Base-by-base conservation (phyloP, 2,888 invertebrate genomes). In the Venustoraphidia nigricollis region DNA sequence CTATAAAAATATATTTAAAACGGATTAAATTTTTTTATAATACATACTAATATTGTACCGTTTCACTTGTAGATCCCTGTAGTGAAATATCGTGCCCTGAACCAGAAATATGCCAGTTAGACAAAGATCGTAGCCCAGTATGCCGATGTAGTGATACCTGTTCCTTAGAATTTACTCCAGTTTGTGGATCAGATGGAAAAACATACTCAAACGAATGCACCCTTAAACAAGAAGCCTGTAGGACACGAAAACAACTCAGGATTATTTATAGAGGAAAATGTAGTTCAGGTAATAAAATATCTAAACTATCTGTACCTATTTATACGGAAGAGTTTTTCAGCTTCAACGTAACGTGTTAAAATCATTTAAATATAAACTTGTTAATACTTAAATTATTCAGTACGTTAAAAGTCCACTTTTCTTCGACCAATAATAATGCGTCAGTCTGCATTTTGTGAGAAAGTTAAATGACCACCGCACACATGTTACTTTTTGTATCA, bases 131-230 rank as follows among this genome's bases (percentile, higher is more conserved):
- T 42, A 76, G 80, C 54, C 86, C 91, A 1, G 74, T 76, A 40
- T 92, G 91, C 64, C 76, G 78, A 51, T 92, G 92, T 64, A 83
- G 84, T 49, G 83, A 84, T 55, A 73, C 78, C 44, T 84, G 87
- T 59, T 82, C 85, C 46, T 74, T 89, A 56, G 75, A 83, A 57
- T 81, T 83, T 57, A 72, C 79, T 41, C 77, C 84, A 9, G 76
- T 86, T 46, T 86, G 86, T 61, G 86, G 83, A 41, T 83, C 83
- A 37, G 84, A 86, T 62, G 84, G 83, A 57, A 80, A 78, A 66
- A 87, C 86, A 53, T 88, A 87, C 63, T 76, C 83, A 50, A 91
- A 87, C 67, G 89, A 89, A 64, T 93, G 92, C 62, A 77, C 79
- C 51, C 72, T 91, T 57, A 72, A 83, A 52, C 80, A 85, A 60